Evolutionary conservation across 2,888 invertebrate species (phyloP), one percentile per base, ranked within the genome.

Genomic region (Acronicta alni): DNA sequence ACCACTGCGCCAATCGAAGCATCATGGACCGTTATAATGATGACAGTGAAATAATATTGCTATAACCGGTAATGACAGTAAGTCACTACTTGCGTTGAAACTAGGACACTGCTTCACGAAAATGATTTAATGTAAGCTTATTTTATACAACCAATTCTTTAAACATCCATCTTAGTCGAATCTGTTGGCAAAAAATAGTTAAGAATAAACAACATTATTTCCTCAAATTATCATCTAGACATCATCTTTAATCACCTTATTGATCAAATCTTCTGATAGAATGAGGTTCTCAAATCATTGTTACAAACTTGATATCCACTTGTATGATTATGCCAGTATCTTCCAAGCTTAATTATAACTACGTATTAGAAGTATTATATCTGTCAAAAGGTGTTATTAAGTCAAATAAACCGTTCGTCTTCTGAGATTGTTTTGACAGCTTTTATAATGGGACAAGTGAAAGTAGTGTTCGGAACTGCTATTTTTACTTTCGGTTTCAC

Each of bases 401-500:
- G 37, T 49, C 20, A 64, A 61, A 61, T 39, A 70, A 55, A 58
- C 55, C 42, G 43, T 66, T 53, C 55, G 45, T 64, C 44, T 58
- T 57, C 47, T 64, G 57, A 59, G 57, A 63, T 75, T 76, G 53
- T 75, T 76, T 77, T 69, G 76, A 69, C 67, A 69, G 68, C 58
- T 47, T 47, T 66, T 57, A 60, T 67, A 57, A 26, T 53, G 9
- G 47, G 43, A 62, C 46, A 53, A 64, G 78, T 77, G 76, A 76
- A 76, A 76, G 76, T 56, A 37, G 35, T 57, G 54, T 67, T 59
- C 47, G 30, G 38, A 73, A 71, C 69, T 54, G 64, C 62, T 76
- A 68, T 37, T 73, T 68, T 71, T 47, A 64, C 76, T 77, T 76
- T 76, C 78, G 46, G 59, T 76, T 77, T 76, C 69, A 52, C 61